Percentiles rank a stretch among this genome's conserved stretches.
These are phyloP conservation scores for Eledone cirrhosa DNA, from an alignment of 2,888 invertebrate genomes.

Conservation along the genomic window DNA sequence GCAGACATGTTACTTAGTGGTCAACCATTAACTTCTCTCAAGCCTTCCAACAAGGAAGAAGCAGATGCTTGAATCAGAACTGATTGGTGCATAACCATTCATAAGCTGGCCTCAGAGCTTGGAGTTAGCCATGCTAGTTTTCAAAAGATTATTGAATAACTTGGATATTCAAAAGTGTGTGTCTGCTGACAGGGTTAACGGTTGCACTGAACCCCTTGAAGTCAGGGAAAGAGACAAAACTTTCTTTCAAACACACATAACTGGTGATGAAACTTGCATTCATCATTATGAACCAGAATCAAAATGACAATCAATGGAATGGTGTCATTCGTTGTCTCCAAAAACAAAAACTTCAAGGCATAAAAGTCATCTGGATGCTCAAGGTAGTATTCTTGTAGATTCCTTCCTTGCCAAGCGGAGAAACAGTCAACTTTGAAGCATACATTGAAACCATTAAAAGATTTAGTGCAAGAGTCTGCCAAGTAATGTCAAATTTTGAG, in stretches of 20 bases:
- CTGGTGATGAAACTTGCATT: too few species aligned
- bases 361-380: neutral
- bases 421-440: neutral
- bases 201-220: neutral
- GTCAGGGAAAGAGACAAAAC: neutral
- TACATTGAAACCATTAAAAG: neutral
- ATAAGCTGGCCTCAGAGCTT: too few species aligned
- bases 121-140: too few species aligned
- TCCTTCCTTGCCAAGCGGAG: neutral
- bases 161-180: too few species aligned
- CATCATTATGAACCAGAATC: too few species aligned
- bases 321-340: neutral
- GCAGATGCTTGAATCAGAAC: too few species aligned
- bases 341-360: neutral
- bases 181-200: too few species aligned
- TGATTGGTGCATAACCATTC: too few species aligned
- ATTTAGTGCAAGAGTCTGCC: neutral
- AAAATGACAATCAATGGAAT: neutral
- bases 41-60: too few species aligned
- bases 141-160: too few species aligned
- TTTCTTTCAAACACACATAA: neutral
- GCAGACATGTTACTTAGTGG: too few species aligned
- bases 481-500: neutral
- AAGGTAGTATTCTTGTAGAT: neutral
- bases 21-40: too few species aligned